These are phyloP conservation scores for Acipenser oxyrinchus DNA, from an alignment of 2,797 vertebrate genomes.

Conservation along the genomic window DNA sequence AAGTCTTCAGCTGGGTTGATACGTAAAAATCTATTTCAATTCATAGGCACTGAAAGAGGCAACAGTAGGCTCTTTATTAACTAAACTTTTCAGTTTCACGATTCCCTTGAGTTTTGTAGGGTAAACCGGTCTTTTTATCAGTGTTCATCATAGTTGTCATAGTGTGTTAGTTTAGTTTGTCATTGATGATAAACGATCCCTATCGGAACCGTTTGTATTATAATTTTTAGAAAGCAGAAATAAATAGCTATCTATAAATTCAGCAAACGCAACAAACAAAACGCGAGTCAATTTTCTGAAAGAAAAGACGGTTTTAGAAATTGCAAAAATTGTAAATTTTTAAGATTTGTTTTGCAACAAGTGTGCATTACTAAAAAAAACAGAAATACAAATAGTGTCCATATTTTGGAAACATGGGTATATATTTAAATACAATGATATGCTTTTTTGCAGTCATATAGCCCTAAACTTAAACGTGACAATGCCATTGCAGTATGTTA, in stretches of 20 bases:
- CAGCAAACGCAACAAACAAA: constrained; percentile 15
- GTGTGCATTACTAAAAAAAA: too few species aligned
- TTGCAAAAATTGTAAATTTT: too few species aligned
- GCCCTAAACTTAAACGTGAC: too few species aligned
- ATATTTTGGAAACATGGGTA: too few species aligned
- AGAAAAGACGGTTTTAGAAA: neutral
- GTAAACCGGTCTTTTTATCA: constrained; percentile 24
- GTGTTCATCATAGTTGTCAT: constrained; percentile 25
- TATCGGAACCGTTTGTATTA: constrained; percentile 12
- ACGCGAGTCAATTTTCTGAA: constrained; percentile 2
- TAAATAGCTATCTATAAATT: neutral
- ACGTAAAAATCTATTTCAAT: constrained; percentile 63
- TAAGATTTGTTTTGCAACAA: too few species aligned
- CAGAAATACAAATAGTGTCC: too few species aligned
- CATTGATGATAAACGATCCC: constrained; percentile 31
- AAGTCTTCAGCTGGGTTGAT: constrained; percentile 52
- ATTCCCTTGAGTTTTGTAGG: constrained; percentile 9
- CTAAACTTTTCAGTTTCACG: constrained; percentile 23
- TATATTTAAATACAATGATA: too few species aligned
- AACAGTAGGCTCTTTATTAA: constrained; percentile 59
- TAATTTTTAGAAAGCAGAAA: constrained; percentile 1
- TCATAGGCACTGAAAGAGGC: constrained; percentile 45
- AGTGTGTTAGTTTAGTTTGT: constrained; percentile 21
- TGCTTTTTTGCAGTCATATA: too few species aligned
- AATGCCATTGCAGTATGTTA: too few species aligned